These are phyloP conservation scores for Hydra vulgaris DNA, from an alignment of 30 jellyfish, hydroid and myxozoan species.

Conservation along the genomic window DNA sequence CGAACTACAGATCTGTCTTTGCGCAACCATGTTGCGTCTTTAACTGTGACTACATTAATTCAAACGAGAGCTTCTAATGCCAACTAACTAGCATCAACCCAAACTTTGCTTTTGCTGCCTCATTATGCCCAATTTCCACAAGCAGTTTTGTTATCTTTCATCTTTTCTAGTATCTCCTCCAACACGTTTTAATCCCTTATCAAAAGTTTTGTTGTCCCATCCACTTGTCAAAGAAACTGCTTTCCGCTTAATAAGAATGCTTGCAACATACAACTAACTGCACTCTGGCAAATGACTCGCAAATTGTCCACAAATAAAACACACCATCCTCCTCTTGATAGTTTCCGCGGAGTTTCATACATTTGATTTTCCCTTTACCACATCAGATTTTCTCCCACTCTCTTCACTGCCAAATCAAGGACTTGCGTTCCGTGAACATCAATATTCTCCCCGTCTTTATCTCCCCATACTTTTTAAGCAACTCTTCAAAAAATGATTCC, in stretches of 20 bases:
- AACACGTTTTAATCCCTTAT: not conserved
- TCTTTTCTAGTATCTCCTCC: not conserved
- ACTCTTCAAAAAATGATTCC: not conserved
- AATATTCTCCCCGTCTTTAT: not conserved
- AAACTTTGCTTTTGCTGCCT: not conserved
- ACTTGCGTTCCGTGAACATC: not conserved
- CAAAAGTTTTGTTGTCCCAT: not conserved
- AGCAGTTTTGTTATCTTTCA: not conserved
- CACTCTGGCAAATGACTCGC: not conserved
- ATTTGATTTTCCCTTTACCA: not conserved
- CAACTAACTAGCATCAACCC: not conserved
- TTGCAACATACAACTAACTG: not conserved
- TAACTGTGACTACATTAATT: not conserved
- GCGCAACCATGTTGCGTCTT: not conserved
- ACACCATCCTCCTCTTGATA: not conserved
- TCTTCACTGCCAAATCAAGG: not conserved
- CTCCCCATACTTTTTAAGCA: not conserved
- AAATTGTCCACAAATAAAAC: not conserved
- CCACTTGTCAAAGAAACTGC: not conserved
- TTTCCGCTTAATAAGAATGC: not conserved
- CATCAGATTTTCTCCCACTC: not conserved
- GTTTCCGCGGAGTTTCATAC: not conserved
- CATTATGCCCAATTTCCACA: not conserved
- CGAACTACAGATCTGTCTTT: not conserved
- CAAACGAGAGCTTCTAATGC: not conserved